Evolutionary conservation across 2,113 vertebrate genomes (phyloP).

Genomic region (Neotoma lepida): DNA sequence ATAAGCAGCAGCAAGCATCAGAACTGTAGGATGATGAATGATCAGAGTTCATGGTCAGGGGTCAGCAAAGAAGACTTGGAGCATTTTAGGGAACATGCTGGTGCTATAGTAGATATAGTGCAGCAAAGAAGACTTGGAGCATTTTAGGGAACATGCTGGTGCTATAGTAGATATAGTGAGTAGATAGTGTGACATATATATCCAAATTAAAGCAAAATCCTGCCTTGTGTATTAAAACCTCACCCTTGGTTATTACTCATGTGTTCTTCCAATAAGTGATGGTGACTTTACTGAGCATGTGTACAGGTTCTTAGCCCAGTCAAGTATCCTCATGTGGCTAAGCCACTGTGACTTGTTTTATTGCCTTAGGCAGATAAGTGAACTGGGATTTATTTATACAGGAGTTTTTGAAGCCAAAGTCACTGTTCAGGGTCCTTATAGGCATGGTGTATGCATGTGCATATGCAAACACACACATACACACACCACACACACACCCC

Average conservation of each 20-base stretch:
- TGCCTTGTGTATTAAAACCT: conserved; percentile 24
- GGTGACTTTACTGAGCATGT: conserved; percentile 15
- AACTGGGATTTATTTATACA: neutral
- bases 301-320: conserved; percentile 24
- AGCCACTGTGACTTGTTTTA: conserved; percentile 16
- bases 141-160: neutral
- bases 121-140: neutral
- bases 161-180: neutral
- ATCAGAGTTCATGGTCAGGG: neutral
- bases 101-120: neutral
- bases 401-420: neutral
- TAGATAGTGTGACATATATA: neutral
- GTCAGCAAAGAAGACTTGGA: neutral
- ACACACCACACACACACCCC: too few relatives aligned
- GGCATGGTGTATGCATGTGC: neutral
- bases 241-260: neutral
- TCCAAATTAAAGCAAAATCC: neutral
- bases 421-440: neutral
- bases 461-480: too few relatives aligned
- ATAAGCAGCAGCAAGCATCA: neutral
- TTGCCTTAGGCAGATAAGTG: neutral
- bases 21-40: neutral
- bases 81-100: neutral
- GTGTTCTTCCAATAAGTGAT: conserved; percentile 8
- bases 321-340: neutral